Conservation (phyloP, 1,140 invertebrate species). For the Asbolus verrucosus region DNA sequence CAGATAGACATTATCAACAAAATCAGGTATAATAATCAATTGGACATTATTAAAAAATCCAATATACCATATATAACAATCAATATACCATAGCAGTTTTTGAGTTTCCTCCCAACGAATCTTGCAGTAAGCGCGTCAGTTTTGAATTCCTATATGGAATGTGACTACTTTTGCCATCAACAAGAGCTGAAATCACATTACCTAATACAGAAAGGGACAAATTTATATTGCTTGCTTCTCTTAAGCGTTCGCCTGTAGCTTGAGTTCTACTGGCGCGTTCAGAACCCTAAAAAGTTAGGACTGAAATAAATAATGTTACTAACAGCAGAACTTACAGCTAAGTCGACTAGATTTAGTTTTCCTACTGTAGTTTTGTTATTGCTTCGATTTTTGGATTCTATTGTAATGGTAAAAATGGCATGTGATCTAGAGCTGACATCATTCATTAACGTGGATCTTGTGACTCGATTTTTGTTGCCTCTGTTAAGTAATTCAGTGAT, state of each 20-base stretch:
- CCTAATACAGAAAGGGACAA: conserved; percentile 92
- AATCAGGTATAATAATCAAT: too few species aligned
- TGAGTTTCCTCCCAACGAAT: conserved; percentile 95
- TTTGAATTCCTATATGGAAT: conserved; percentile 97
- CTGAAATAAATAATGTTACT: conserved; percentile 6
- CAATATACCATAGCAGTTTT: conserved; percentile 92
- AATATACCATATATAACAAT: too few species aligned
- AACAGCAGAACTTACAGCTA: conserved; percentile 70
- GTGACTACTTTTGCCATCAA: conserved; percentile 94
- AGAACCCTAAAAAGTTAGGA: conserved; percentile 70
- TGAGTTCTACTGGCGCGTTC: conserved; percentile 94
- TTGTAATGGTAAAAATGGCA: conserved; percentile 98
- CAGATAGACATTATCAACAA: too few species aligned
- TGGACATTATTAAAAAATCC: too few species aligned
- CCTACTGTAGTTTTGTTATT: conserved; percentile 79
- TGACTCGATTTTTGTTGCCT: conserved; percentile 87
- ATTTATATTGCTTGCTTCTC: conserved; percentile 97
- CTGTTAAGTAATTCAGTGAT: conserved; percentile 91
- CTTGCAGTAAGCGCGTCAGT: conserved; percentile 91
- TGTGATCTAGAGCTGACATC: conserved; percentile 97
- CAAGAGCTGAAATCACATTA: conserved; percentile 95
- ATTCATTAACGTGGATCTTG: conserved; percentile 98
- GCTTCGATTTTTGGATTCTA: conserved; percentile 91
- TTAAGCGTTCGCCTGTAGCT: conserved; percentile 86
- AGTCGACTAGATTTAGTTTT: conserved; percentile 80